Percentiles rank a stretch among this genome's conserved stretches.
Evolutionary conservation across 2,113 vertebrate species (phyloP).

Genomic region (Eleginops maclovinus): DNA sequence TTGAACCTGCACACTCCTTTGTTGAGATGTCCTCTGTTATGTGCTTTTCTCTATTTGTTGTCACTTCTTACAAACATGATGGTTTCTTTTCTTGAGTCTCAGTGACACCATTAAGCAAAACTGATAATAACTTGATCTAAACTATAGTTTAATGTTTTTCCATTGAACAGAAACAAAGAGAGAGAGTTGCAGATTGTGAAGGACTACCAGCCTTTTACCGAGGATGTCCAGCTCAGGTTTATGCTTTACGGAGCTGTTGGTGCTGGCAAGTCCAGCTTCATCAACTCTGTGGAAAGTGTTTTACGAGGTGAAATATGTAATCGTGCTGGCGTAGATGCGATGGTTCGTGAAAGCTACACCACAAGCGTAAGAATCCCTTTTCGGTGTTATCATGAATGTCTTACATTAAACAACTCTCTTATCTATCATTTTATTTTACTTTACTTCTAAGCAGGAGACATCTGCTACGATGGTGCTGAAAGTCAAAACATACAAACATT

Average conservation of each 20-base stretch:
- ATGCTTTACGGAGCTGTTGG: slow-evolving; percentile 47
- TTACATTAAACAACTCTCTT: not conserved
- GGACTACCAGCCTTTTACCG: not conserved
- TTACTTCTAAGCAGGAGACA: too few relatives aligned
- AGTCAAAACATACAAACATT: too few relatives aligned
- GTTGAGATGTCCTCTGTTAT: too few relatives aligned
- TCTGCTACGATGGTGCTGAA: too few relatives aligned
- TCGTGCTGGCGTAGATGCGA: not conserved
- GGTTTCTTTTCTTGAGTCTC: too few relatives aligned
- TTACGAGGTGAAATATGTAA: slow-evolving; percentile 2
- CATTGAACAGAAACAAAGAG: not conserved
- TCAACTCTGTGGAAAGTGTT: slow-evolving; percentile 59
- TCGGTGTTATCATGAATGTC: not conserved
- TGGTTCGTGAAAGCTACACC: not conserved
- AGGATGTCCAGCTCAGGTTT: slow-evolving; percentile 31
- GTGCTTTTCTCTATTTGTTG: too few relatives aligned
- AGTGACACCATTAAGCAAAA: too few relatives aligned
- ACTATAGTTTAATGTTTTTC: too few relatives aligned
- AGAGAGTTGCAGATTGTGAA: not conserved
- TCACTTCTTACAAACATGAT: too few relatives aligned
- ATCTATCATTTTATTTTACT: not conserved
- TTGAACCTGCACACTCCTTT: too few relatives aligned
- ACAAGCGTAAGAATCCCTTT: slow-evolving; percentile 4
- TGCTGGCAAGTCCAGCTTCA: slow-evolving; percentile 66
- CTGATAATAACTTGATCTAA: too few relatives aligned